Base-by-base conservation (phyloP, 2,888 invertebrate genomes). In the Macropis europaea region DNA sequence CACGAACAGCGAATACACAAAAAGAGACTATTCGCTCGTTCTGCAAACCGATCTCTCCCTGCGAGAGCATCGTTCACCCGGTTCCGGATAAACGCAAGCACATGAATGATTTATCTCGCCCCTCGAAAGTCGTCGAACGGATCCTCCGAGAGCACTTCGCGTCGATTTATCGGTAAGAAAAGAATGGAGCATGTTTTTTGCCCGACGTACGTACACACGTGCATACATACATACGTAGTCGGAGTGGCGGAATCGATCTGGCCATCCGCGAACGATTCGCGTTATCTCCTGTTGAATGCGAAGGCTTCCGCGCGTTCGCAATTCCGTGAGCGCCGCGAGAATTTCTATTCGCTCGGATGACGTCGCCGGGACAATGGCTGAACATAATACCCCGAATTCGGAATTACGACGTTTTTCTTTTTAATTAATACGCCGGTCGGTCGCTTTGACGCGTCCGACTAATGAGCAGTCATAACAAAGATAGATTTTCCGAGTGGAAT, bases 81-180 rank as follows among this genome's bases (percentile, higher is more conserved):
- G 48, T 56, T 56, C 48, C 64, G 64, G 42, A 64, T 48, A 56
- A 68, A 68, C 54, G 64, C 24, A 64, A 64, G 56, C 64, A 64
- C 56, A 68, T 64, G 59, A 70, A 67, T 67, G 69, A 70, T 70
- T 70, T 70, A 67, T 67, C 38, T 15, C 36, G 28, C 28, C 67
- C 67, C 59, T 70, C 24, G 59, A 67, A 70, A 67, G 47, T 67
- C 69, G 47, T 59, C 50, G 43, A 48, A 53, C 59, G 32, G 53
- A 67, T 67, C 53, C 34, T 59, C 59, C 40, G 47, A 67, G 34
- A 59, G 52, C 34, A 47, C 45, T 67, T 67, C 13, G 9, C 52
- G 59, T 13, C 67, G 67, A 70, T 70, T 70, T 70, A 70, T 70
- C 59, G 59, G 26, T 2, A 22, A 28, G 26, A 6, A 9, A 13